phyloP scores from a whole-genome alignment of 2,888 invertebrate species.

The Polylopha cassiicola region DNA sequence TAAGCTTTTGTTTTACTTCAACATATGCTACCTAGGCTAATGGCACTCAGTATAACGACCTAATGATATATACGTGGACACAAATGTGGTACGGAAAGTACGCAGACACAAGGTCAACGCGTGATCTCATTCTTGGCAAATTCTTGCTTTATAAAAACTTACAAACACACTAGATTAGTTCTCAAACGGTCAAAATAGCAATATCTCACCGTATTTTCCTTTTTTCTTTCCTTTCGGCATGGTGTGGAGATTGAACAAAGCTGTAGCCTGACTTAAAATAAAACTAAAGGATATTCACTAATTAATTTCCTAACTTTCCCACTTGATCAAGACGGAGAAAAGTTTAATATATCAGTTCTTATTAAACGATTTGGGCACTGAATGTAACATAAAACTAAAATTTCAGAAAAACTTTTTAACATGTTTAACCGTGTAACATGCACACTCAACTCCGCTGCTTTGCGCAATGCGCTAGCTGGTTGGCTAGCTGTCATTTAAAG shows the following conservation, averaged over 20 bases:
- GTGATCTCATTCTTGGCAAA: conserved; percentile 65
- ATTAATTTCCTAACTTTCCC: conserved; percentile 62
- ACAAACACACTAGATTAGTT: conserved; percentile 17
- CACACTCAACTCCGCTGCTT: conserved; percentile 65
- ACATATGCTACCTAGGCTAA: conserved; percentile 40
- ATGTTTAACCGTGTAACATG: conserved; percentile 79
- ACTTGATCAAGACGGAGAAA: conserved; percentile 88
- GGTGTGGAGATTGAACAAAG: conserved; percentile 54
- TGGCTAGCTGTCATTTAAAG: conserved; percentile 34
- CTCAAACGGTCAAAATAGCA: conserved; percentile 12
- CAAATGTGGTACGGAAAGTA: conserved; percentile 59
- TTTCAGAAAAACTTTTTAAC: conserved; percentile 85
- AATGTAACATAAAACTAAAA: conserved; percentile 84
- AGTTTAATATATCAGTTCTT: conserved; percentile 84
- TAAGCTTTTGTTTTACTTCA: conserved; percentile 26
- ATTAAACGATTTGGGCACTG: conserved; percentile 82
- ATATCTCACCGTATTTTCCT: conserved; percentile 82
- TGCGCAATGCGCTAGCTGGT: conserved; percentile 68
- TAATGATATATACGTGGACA: conserved; percentile 42
- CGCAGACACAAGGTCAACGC: conserved; percentile 69
- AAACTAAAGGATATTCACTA: conserved; percentile 78
- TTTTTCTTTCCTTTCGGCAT: conserved; percentile 89
- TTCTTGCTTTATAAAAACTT: conserved; percentile 34
- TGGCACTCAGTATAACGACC: conserved; percentile 34
- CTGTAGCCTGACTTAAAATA: conserved; percentile 55